Evolutionary conservation across 2,113 vertebrate species (phyloP).

Genomic region (Eulemur macaco): DNA sequence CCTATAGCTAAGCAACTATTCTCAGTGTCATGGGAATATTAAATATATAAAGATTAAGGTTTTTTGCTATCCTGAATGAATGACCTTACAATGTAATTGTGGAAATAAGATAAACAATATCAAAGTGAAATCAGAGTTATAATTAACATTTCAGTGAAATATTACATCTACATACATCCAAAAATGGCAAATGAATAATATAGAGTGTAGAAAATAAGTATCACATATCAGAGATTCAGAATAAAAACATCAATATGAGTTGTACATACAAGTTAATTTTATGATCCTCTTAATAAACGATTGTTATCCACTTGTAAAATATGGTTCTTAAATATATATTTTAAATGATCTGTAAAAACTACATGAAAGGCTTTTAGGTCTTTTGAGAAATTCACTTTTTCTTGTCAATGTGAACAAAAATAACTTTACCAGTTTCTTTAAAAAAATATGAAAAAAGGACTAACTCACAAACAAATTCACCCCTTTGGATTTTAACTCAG

Average conservation of each 20-base stretch:
- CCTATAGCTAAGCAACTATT: not conserved
- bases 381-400: constrained; percentile 11
- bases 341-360: not conserved
- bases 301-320: constrained; percentile 1
- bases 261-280: not conserved
- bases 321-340: not conserved
- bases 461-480: not conserved
- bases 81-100: not conserved
- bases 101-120: not conserved
- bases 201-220: not conserved
- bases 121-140: not conserved
- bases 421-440: not conserved
- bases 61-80: not conserved
- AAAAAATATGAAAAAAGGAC: not conserved
- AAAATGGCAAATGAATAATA: not conserved
- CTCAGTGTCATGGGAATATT: not conserved
- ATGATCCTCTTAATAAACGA: not conserved
- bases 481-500: not conserved
- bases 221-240: not conserved
- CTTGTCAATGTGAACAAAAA: not conserved
- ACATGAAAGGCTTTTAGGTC: not conserved
- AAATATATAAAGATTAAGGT: not conserved
- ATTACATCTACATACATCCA: not conserved
- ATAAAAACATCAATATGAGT: not conserved
- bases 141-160: constrained; percentile 9